Base-by-base conservation (phyloP, 2,797 vertebrate genomes). In the Sebastes iracundus region DNA sequence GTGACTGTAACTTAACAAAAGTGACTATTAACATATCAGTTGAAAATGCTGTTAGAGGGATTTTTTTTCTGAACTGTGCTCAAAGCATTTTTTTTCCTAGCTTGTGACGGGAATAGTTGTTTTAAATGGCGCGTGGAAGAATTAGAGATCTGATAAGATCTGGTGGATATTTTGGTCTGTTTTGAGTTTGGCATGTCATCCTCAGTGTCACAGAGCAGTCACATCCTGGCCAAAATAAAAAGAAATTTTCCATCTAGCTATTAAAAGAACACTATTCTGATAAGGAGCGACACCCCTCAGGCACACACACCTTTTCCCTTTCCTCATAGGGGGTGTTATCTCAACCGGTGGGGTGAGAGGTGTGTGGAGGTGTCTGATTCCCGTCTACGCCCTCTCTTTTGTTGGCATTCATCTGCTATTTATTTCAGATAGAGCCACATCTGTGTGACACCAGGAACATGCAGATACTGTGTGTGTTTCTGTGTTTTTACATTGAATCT, bases 191-290 rank as follows among this genome's bases (percentile, higher is more conserved):
- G 56, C 78, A 49, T 55, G 0, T 42, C 22, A 13, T 38, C 61
- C 80, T 80, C 55, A n/a, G 32, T 32, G 66, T 83, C 63, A 72
- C 27, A 56, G 55, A 72, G 60, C 63, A 23, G 25, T 71, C 59
- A 53, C 46, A 67, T 64, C 59, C 67, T 56, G 46, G 28, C 25
- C 7, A 6, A 66, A 85, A 77, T 52, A 75, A 81, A 86, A 80
- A 67, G 1, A 75, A 88, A 85, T 53, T 86, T 93, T 91, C 82
- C 87, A 81, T 70, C 22, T 23, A 58, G 70, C 61, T 87, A 83
- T 93, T 83, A 76, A 79, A 87, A 88, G 62, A 73, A 18, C 35
- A 63, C 27, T 38, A 38, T 82, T 85, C 85, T 78, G 75, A 86
- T 84, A 28, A 70, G 71, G 13, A 23, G 13, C n/a, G 30, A 72